Conservation (phyloP, 2,113 vertebrate genomes). For the Nothocercus nigrocapillus region DNA sequence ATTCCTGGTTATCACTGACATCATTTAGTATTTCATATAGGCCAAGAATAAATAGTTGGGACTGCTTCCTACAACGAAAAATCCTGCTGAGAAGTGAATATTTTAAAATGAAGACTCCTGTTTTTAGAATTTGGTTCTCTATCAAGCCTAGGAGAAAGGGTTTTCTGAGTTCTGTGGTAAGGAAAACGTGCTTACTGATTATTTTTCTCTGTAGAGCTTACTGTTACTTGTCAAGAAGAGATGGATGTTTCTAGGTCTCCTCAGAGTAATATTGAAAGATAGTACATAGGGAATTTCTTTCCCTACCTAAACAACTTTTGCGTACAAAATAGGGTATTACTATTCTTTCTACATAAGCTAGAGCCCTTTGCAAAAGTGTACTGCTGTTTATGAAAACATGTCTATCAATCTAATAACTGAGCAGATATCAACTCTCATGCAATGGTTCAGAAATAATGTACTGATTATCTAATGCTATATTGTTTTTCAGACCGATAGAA, state of each 20-base stretch:
- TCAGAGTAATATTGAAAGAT: neutral
- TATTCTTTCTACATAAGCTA: neutral
- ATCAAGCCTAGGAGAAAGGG: neutral
- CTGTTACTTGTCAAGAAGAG: neutral
- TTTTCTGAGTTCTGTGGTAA: neutral
- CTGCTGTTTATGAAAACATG: slow-evolving; percentile 10
- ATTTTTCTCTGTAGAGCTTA: neutral
- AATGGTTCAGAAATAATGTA: neutral
- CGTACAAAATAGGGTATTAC: neutral
- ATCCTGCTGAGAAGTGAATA: neutral
- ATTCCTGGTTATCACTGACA: neutral
- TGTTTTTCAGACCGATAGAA: neutral
- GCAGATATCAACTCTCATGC: neutral
- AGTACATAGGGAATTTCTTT: neutral
- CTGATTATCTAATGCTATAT: neutral
- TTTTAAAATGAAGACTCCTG: neutral
- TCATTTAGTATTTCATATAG: neutral
- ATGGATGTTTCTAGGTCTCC: neutral
- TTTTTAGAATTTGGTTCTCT: neutral
- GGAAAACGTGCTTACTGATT: neutral
- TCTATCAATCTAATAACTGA: slow-evolving; percentile 4
- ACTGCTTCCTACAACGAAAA: neutral
- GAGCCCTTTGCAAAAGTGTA: neutral
- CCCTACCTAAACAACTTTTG: neutral
- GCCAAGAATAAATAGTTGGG: neutral